Base-by-base conservation (phyloP, 2,888 invertebrate species). In the Tetranychus truncatus region DNA sequence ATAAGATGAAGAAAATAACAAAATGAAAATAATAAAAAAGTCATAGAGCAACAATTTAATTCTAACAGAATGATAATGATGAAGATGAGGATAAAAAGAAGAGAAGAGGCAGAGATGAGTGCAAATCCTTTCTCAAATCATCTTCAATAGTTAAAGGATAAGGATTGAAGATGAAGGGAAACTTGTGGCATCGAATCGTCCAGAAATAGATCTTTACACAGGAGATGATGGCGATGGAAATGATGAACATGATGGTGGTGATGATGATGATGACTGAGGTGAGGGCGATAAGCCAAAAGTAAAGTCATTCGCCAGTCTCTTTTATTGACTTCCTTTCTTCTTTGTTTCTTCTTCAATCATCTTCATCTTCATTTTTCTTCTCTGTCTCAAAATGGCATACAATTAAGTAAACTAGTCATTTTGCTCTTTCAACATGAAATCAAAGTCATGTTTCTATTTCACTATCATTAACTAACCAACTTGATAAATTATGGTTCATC, bases 231-330 rank as follows among this genome's bases (percentile, higher is more conserved):
- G 55, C 9, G 55, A 55, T 55, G 55, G 2, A 15, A 15, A 55
- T 15, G 55, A 55, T 55, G 55, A 55, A 15, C 5, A 55, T 9
- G 55, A 55, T 9, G 55, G 15, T 55, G 55, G 15, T 55, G 55
- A 55, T 9, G 55, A 55, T 46, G 46, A 46, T 15, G 55, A 55
- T 34, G 34, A 34, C 34, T 34, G 55, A 55, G 55, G 55, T 55
- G 55, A 55, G 55, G 55, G 55, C 55, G 55, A 55, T 7, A 55
- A 55, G 55, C 55, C 55, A 55, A 55, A 55, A 55, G 55, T 15
- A 55, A 55, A 55, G 55, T 55, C 55, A 55, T 55, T 55, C 55
- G 55, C 55, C 55, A 55, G 55, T 55, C 55, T 55, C 55, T 55
- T 55, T 55, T 55, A 55, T 55, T 55, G 15, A 55, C 55, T 55